Percentiles rank a stretch among this genome's conserved stretches.
Evolutionary conservation across 2,888 invertebrate species (phyloP).

Genomic region (Andrena praecox): DNA sequence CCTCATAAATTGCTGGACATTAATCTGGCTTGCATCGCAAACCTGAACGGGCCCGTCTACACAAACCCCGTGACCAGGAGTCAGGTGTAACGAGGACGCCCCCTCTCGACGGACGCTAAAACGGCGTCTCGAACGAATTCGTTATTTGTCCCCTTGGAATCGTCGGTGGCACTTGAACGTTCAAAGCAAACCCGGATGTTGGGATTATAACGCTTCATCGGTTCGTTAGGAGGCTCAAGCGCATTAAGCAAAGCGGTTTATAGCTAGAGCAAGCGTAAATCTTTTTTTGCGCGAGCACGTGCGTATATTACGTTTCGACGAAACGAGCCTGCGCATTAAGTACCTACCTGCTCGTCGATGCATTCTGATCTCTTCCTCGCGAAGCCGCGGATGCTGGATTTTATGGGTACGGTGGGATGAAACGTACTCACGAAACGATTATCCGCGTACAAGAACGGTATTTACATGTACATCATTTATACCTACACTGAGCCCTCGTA

Average conservation of each 20-base stretch:
- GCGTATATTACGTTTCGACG: not conserved
- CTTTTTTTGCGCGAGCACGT: slow-evolving; percentile 11
- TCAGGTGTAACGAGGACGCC: slow-evolving; percentile 11
- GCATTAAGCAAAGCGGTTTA: not conserved
- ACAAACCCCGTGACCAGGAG: not conserved
- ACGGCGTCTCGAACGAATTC: too few species aligned
- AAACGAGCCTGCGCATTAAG: not conserved
- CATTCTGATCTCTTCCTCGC: not conserved
- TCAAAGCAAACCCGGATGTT: not conserved
- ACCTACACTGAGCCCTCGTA: too few species aligned
- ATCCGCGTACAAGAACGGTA: too few species aligned
- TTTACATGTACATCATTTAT: too few species aligned
- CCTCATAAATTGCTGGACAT: slow-evolving; percentile 72
- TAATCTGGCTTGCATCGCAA: slow-evolving; percentile 65
- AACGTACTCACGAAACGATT: not conserved
- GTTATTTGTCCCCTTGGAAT: too few species aligned
- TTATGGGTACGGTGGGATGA: not conserved
- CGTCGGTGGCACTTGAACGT: not conserved
- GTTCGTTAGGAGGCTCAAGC: not conserved
- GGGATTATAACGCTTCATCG: not conserved
- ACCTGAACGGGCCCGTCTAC: not conserved
- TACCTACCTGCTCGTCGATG: not conserved
- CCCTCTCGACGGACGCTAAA: not conserved
- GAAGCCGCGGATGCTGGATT: not conserved
- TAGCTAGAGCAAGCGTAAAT: not conserved